Evolutionary conservation across 2,888 invertebrate species (phyloP).

Genomic region (Acrobasis consociella): DNA sequence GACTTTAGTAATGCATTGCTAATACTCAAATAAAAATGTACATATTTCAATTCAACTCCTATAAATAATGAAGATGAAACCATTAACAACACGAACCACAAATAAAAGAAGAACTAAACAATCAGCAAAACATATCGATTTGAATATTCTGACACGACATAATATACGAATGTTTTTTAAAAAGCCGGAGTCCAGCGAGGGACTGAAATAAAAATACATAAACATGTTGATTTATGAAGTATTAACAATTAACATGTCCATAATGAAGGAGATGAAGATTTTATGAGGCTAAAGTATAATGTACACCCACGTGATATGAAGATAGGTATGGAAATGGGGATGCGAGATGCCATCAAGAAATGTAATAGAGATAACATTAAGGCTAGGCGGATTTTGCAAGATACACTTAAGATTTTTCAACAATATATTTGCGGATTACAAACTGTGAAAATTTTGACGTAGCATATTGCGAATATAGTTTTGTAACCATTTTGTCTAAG

Average conservation of each 20-base stretch:
- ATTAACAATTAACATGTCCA: constrained; percentile 16
- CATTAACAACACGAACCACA: not conserved
- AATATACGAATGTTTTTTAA: not conserved
- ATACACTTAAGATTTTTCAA: not conserved
- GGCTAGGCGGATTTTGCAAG: not conserved
- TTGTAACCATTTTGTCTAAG: too few species aligned
- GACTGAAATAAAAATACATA: constrained; percentile 3
- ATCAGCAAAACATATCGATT: constrained; percentile 2
- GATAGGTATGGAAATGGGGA: constrained; percentile 6
- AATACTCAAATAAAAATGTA: not conserved
- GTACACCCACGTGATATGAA: not conserved
- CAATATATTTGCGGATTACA: too few species aligned
- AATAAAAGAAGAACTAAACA: constrained; percentile 3
- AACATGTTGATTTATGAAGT: constrained; percentile 11
- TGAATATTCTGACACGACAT: constrained; percentile 2
- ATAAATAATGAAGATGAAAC: constrained; percentile 2
- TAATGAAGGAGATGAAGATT: constrained; percentile 3
- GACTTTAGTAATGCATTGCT: not conserved
- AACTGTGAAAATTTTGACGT: too few species aligned
- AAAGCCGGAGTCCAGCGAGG: not conserved
- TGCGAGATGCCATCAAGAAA: not conserved
- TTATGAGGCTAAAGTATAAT: constrained; percentile 8
- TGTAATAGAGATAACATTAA: not conserved
- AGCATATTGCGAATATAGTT: too few species aligned
- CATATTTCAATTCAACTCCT: not conserved